These are phyloP conservation scores for Corvus hawaiiensis DNA, from an alignment of 2,113 vertebrate genomes.

Conservation along the genomic window DNA sequence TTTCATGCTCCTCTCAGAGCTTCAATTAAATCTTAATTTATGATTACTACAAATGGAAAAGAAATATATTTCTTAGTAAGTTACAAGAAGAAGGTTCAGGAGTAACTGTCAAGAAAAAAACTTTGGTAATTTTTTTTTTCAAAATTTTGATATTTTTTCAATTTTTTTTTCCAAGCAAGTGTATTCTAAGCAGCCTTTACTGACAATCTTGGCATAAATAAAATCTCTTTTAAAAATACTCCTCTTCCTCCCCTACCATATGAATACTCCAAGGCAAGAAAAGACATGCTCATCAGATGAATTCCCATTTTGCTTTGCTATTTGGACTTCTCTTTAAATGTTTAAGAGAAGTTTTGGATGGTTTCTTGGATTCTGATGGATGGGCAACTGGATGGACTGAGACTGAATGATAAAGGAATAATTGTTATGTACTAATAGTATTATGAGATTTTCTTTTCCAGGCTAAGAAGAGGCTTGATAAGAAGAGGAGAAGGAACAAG, in stretches of 20 bases:
- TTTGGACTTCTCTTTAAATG: neutral
- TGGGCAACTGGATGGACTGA: neutral
- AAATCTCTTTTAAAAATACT: neutral
- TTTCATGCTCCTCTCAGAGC: neutral
- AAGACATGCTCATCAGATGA: neutral
- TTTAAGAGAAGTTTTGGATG: neutral
- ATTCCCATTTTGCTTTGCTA: neutral
- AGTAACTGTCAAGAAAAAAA: neutral
- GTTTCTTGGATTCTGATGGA: neutral
- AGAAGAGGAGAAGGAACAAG: neutral
- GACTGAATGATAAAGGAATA: neutral
- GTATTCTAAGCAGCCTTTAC: neutral
- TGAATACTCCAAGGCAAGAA: neutral
- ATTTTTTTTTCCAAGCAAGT: neutral
- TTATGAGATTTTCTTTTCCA: neutral
- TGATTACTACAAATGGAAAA: neutral
- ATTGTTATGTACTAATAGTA: neutral
- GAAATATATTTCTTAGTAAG: neutral
- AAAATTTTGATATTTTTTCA: neutral
- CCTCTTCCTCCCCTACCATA: neutral
- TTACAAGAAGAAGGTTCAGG: neutral
- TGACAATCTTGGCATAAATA: neutral
- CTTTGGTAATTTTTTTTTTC: fast-evolving
- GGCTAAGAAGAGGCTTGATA: neutral
- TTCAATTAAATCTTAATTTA: neutral